Base-by-base conservation (phyloP, 1,140 invertebrate genomes). In the Papilio xuthus region DNA sequence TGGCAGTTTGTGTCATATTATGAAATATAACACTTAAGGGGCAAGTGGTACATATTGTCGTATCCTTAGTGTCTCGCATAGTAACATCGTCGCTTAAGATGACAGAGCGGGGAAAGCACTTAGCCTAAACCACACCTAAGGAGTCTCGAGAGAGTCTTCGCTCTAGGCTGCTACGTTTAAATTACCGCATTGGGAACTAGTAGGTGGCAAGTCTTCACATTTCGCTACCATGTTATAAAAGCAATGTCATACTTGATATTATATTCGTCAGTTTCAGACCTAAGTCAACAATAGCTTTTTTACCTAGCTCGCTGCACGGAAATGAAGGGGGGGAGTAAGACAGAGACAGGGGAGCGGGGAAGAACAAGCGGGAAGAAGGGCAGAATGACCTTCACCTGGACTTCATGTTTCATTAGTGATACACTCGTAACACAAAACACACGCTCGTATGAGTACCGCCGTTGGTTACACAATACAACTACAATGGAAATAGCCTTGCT, bases 331-430 rank as follows among this genome's bases (percentile, higher is more conserved):
- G n/a, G n/a, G n/a, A n/a, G n/a, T n/a, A n/a, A n/a, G n/a, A n/a
- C n/a, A n/a, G n/a, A n/a, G n/a, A n/a, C n/a, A n/a, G n/a, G 41
- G n/a, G 41, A 26, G 70, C 67, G 37, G 70, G 32, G 70, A 3
- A 2, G 41, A 7, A n/a, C n/a, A n/a, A 72, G 41, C 41, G 41
- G 20, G 41, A 20, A 28, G 71, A n/a, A n/a, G n/a, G n/a, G n/a
- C n/a, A n/a, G n/a, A n/a, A n/a, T 42, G 71, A 73, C 71, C 71
- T 73, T 73, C 71, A 73, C 71, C 71, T 47, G 42, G 42, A 26
- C 20, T 47, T n/a, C 42, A 26, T 26, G 41, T 73, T 47, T 26
- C 71, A 73, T 73, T 73, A 73, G 71, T 23, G 42, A 47, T 42
- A 50, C 41, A 42, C 18, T 47, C 42, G 20, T 28, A 50, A 44